Conservation (phyloP, 1,140 invertebrate species). For the Scaptomyza pallida region DNA sequence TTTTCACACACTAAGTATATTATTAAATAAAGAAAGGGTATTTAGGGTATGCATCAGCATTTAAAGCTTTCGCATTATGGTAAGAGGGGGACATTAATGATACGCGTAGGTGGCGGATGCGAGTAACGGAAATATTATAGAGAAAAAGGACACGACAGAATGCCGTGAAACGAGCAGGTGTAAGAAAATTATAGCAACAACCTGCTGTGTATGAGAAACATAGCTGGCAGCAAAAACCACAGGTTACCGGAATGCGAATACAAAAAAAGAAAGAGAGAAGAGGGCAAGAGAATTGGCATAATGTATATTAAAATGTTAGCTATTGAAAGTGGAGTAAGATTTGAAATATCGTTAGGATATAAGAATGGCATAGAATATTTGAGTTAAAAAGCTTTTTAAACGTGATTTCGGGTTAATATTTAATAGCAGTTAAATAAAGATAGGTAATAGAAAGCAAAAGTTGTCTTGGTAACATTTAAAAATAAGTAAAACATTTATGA, state of each 20-base stretch:
- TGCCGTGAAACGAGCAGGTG: slow-evolving; percentile 23
- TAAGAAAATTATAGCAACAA: slow-evolving; percentile 37
- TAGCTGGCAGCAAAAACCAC: background rate
- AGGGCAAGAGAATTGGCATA: background rate
- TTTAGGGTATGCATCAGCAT: background rate
- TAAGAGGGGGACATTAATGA: slow-evolving; percentile 66
- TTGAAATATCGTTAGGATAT: background rate
- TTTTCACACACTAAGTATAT: too few species aligned
- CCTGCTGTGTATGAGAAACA: slow-evolving; percentile 17
- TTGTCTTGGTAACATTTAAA: too few species aligned
- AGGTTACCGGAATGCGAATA: background rate
- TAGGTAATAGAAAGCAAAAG: too few species aligned
- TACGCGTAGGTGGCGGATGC: slow-evolving; percentile 44
- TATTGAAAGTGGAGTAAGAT: background rate
- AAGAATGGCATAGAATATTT: background rate
- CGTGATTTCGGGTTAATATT: too few species aligned
- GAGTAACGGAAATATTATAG: slow-evolving; percentile 42
- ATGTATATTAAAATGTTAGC: slow-evolving; percentile 4
- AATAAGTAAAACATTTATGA: too few species aligned
- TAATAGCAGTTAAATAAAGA: too few species aligned
- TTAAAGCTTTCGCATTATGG: background rate
- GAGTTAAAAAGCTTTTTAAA: too few species aligned
- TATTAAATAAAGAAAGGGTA: too few species aligned
- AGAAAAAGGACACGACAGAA: slow-evolving; percentile 13
- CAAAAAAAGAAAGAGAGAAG: background rate